These are phyloP conservation scores for Sciurus vulgaris DNA, from an alignment of 2,797 vertebrate species.

Conservation along the genomic window DNA sequence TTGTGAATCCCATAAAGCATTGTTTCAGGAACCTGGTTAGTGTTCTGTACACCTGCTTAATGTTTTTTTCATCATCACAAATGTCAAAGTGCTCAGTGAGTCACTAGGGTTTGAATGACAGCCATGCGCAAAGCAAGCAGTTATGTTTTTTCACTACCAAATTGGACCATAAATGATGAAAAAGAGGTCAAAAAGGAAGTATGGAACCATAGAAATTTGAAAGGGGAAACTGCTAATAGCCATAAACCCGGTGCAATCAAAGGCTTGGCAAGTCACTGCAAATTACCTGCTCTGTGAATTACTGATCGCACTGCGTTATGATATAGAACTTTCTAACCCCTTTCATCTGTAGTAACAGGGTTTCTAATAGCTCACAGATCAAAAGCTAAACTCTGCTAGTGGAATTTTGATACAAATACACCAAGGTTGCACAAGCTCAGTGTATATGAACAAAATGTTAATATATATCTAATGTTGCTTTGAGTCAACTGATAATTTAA, in stretches of 20 bases:
- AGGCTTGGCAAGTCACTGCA: slow-evolving; percentile 89
- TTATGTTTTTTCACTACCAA: slow-evolving; percentile 91
- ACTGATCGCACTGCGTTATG: slow-evolving; percentile 89
- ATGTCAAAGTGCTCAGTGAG: slow-evolving; percentile 90
- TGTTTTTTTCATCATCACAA: slow-evolving; percentile 89
- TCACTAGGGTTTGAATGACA: slow-evolving; percentile 90
- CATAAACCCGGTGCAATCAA: slow-evolving; percentile 91
- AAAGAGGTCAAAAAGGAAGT: slow-evolving; percentile 92
- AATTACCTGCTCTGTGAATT: slow-evolving; percentile 91
- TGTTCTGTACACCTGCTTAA: slow-evolving; percentile 92
- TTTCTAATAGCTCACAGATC: slow-evolving; percentile 89
- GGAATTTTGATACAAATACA: slow-evolving; percentile 78
- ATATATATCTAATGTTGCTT: slow-evolving; percentile 64
- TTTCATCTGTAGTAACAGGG: slow-evolving; percentile 89
- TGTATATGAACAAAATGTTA: slow-evolving; percentile 53
- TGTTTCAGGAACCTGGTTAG: slow-evolving; percentile 90
- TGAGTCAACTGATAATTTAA: slow-evolving; percentile 74
- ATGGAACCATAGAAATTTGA: slow-evolving; percentile 92
- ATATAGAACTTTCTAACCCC: slow-evolving; percentile 90
- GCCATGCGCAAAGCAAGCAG: slow-evolving; percentile 87
- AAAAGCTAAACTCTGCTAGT: slow-evolving; percentile 83
- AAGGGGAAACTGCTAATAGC: slow-evolving; percentile 93
- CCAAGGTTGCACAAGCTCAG: slow-evolving; percentile 61
- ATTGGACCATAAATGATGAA: slow-evolving; percentile 93
- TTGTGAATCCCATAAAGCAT: slow-evolving; percentile 91